Conservation (phyloP, 2,888 invertebrate species). For the Operophtera brumata region DNA sequence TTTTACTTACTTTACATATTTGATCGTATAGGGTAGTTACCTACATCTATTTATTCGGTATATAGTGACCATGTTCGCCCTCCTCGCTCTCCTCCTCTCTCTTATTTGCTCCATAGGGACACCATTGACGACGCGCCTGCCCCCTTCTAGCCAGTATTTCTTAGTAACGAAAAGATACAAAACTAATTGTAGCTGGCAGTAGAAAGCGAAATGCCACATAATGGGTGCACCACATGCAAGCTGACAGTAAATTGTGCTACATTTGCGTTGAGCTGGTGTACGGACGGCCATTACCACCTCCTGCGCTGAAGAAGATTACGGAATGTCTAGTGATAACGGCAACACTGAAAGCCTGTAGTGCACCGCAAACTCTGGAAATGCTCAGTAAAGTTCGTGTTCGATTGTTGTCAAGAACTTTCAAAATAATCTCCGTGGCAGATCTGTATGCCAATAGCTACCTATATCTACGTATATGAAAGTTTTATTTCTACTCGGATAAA, state of each 20-base stretch:
- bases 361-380: conserved; percentile 12
- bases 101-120: background rate
- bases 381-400: conserved; percentile 1
- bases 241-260: conserved; percentile 36
- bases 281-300: conserved; percentile 29
- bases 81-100: too few relatives aligned
- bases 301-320: conserved; percentile 17
- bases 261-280: conserved; percentile 27
- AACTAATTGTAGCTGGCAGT: conserved; percentile 42
- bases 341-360: background rate
- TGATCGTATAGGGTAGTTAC: too few relatives aligned
- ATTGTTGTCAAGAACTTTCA: conserved; percentile 3
- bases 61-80: too few relatives aligned
- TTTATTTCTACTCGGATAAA: too few relatives aligned
- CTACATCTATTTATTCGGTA: too few relatives aligned
- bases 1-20: too few relatives aligned
- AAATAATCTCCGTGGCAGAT: background rate
- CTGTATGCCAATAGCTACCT: background rate
- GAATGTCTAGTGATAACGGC: conserved; percentile 9
- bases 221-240: conserved; percentile 52
- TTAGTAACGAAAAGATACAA: conserved; percentile 18
- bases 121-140: background rate
- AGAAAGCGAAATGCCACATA: conserved; percentile 52
- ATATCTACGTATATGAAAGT: too few relatives aligned
- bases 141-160: background rate